These are phyloP conservation scores for Camponotus floridanus DNA, from an alignment of 1,140 invertebrate genomes.

Conservation along the genomic window DNA sequence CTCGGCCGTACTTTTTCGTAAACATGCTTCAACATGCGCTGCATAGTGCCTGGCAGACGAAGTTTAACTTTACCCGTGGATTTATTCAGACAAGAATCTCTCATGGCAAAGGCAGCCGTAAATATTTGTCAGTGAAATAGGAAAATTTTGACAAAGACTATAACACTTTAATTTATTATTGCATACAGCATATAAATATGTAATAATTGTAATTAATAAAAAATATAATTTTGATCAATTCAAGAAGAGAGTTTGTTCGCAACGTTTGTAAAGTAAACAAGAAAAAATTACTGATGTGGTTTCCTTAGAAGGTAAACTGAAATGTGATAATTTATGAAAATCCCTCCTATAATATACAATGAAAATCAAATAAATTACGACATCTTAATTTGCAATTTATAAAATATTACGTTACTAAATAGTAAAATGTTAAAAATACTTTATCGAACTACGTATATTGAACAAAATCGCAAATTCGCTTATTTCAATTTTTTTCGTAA, in stretches of 20 bases:
- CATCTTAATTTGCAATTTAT: too few species aligned
- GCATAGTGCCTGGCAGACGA: conserved; percentile 32
- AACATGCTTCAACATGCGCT: conserved; percentile 54
- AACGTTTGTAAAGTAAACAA: background rate
- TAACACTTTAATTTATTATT: conserved; percentile 5
- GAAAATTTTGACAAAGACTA: conserved; percentile 16
- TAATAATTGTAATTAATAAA: background rate
- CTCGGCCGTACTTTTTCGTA: conserved; percentile 58
- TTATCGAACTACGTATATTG: background rate
- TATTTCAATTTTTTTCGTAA: conserved; percentile 13
- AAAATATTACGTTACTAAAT: too few species aligned
- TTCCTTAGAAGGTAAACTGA: background rate
- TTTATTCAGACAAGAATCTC: conserved; percentile 61
- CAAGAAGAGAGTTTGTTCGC: background rate
- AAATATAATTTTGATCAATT: background rate
- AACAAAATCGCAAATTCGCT: background rate
- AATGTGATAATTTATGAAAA: too few species aligned
- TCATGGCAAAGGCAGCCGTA: conserved; percentile 40
- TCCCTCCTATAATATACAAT: too few species aligned
- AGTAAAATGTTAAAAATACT: too few species aligned
- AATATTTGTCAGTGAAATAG: conserved; percentile 42
- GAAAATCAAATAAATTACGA: too few species aligned
- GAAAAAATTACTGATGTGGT: background rate
- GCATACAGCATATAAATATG: background rate
- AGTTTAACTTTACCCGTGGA: conserved; percentile 51